A percentile compares a stretch with the other conserved stretches of the same genome.
These are phyloP conservation scores for Heliornis fulica DNA, from an alignment of 2,113 vertebrate species.

Conservation along the genomic window DNA sequence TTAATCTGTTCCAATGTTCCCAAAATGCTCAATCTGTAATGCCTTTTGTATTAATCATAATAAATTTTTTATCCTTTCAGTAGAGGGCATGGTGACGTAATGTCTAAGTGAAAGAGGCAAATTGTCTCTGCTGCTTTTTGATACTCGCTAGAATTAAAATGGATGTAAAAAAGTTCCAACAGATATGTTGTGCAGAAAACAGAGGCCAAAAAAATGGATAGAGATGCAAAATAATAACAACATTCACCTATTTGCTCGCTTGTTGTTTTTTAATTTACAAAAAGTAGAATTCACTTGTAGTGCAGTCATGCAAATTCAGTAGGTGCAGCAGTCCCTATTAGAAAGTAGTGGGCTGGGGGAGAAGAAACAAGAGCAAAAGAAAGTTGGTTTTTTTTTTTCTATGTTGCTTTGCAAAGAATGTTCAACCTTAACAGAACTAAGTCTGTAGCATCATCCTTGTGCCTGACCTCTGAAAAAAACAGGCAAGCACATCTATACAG, in stretches of 20 bases:
- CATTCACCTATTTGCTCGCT: neutral
- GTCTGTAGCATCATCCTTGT: neutral
- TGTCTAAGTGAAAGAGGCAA: neutral
- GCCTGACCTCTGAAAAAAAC: neutral
- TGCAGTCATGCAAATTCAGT: neutral
- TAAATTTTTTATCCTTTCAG: constrained; percentile 51
- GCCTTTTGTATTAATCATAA: constrained; percentile 52
- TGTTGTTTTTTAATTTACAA: neutral
- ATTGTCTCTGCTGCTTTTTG: constrained; percentile 3
- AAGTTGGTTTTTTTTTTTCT: neutral
- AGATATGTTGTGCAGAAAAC: neutral
- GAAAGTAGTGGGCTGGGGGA: neutral
- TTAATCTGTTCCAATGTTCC: neutral
- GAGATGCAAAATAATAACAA: neutral
- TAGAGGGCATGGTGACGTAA: neutral
- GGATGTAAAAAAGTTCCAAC: neutral
- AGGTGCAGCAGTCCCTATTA: neutral
- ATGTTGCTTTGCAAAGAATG: neutral
- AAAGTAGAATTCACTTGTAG: neutral
- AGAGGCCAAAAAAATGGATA: neutral
- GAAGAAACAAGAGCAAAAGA: neutral
- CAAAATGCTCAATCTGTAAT: neutral
- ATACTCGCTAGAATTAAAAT: constrained; percentile 7
- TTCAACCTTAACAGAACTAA: neutral
- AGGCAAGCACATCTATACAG: neutral